Evolutionary conservation across 1,140 invertebrate genomes (phyloP), one percentile per base, ranked within the genome.

Genomic region (Daktulosphaira vitifoliae): DNA sequence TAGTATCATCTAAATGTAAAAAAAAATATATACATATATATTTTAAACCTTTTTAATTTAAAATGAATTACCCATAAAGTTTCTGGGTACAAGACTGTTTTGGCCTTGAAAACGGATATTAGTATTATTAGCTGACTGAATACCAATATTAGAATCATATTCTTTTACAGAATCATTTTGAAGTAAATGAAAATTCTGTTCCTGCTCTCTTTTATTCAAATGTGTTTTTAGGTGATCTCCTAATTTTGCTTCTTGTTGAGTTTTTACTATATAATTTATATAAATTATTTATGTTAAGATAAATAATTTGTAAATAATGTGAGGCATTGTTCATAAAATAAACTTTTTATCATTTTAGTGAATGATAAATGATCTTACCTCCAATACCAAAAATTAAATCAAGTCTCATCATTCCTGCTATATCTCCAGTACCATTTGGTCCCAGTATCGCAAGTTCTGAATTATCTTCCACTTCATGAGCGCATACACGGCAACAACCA

Each of bases 401-500:
- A 49, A 80, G 73, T 67, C 78, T 71, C 75, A 81, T 80, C 77
- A 80, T 80, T 51, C 78, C 78, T 22, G 77, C 77, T 54, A 79
- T 67, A 72, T 81, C 79, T 68, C 75, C 76, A 59, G 75, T 77
- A 22, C 76, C 76, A 67, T 76, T 75, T 38, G 78, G 75, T 69
- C 76, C 78, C 26, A 80, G 70, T 56, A 80, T 75, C 2, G 77
- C 76, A 33, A 50, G 73, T 65, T 75, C 77, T 70, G 74, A 78
- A 67, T 80, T 79, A 56, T 83, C 81, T 68, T 80, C 80, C 66
- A 81, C 81, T 71, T 88, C 84, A 26, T 84, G 80, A 1, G 87
- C 90, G 76, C 94, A 98, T 16, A 86, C 82, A 51, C 89, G 77
- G 75, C 96, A 98, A 33, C 89, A 86, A 1, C 94, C 93, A 76